Base-by-base conservation (phyloP, 2,888 invertebrate species). In the Drosophila nr. medialis region DNA sequence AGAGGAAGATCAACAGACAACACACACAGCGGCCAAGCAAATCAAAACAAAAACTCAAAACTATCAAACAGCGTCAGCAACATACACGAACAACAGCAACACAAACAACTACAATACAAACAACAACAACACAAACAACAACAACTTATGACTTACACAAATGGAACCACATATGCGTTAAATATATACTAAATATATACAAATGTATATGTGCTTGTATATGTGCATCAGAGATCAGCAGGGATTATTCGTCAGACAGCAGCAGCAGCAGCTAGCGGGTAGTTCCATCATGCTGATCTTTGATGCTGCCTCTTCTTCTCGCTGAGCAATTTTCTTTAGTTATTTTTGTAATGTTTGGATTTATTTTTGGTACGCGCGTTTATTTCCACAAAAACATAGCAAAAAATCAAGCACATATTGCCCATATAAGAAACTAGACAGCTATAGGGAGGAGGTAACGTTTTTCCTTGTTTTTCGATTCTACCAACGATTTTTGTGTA, bases 291-390 rank as follows among this genome's bases (percentile, higher is more conserved):
- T 73, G 75, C 59, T 89, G 81, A 73, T 80, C 81, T 82, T 75
- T 78, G 69, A 58, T 72, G 70, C 51, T 55, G 53, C 42, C 59
- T 48, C 60, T 45, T 61, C 72, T 63, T 64, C 56, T 69, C 29
- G 62, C 42, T 64, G 21, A 80, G 56, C 77, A 66, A 72, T 86
- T 77, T 74, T 72, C 72, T 51, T 63, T 68, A 62, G 82, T 76
- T 89, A 89, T 86, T 89, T 87, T 86, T 72, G 90, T 81, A 87
- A 81, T 87, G 88, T 90, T 81, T 86, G 90, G 71, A 72, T 85
- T 82, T 86, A 87, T 89, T 87, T 86, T 85, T 81, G 88, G 88
- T 80, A 62, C 70, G 71, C 77, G 67, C 77, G 64, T 70, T 71
- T 81, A 70, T 79, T 68, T 71, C 79, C 74, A 88, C 77, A 72